Percentiles rank a stretch among this genome's conserved stretches.
phyloP scores from a whole-genome alignment of 2,888 invertebrate species.

The Geotrupes spiniger region DNA sequence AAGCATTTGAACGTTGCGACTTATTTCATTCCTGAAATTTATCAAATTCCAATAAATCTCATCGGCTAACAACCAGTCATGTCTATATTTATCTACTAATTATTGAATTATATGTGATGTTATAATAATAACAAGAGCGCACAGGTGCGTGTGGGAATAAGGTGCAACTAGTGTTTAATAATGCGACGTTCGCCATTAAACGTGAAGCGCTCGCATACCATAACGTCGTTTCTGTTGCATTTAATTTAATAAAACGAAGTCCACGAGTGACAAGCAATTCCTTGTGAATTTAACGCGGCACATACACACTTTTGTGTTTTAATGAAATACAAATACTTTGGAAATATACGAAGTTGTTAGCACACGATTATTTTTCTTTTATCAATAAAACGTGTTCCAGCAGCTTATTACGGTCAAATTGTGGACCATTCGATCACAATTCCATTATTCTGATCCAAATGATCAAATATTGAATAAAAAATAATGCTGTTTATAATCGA shows the following conservation, averaged over 20 bases:
- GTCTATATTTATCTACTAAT: constrained; percentile 19
- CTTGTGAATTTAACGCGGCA: no score
- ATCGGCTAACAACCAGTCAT: constrained; percentile 16
- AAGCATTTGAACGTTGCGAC: constrained; percentile 10
- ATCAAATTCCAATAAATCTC: constrained; percentile 18
- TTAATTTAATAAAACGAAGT: constrained; percentile 11
- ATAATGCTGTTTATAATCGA: no score
- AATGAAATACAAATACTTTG: no score
- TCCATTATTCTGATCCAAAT: no score
- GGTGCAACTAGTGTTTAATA: constrained; percentile 16
- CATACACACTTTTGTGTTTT: no score
- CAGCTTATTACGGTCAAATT: no score
- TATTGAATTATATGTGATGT: constrained; percentile 21
- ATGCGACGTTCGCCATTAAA: constrained; percentile 13
- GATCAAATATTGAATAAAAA: no score
- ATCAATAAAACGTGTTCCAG: no score
- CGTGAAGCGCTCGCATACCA: constrained; percentile 14
- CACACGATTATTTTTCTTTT: no score
- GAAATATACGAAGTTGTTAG: no score
- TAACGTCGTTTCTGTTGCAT: constrained; percentile 13
- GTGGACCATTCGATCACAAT: no score
- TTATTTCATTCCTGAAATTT: constrained; percentile 15
- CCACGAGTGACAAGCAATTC: neutral
- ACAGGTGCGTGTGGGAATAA: constrained; percentile 21
- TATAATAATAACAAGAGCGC: constrained; percentile 18